Conservation (phyloP, 2,113 vertebrate species). For the Hypanus sabinus region DNA sequence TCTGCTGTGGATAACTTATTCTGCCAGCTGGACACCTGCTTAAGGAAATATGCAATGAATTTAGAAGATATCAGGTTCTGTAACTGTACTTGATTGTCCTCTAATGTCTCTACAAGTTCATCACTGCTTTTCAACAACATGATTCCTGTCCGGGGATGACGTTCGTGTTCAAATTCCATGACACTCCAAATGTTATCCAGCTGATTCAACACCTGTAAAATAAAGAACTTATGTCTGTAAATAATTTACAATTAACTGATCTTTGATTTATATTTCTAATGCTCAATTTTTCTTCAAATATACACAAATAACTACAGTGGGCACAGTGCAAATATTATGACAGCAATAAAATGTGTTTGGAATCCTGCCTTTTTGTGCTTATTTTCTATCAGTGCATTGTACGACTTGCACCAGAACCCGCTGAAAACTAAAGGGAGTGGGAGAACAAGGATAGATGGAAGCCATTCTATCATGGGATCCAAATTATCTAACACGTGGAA, state of each 20-base stretch:
- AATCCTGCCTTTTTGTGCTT: not conserved
- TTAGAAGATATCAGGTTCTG: constrained; percentile 64
- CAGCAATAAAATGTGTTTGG: not conserved
- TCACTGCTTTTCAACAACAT: constrained; percentile 54
- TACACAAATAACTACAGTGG: not conserved
- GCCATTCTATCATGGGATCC: not conserved
- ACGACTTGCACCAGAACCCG: not conserved
- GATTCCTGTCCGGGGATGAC: constrained; percentile 50
- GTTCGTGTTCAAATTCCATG: constrained; percentile 53
- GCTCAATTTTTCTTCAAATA: not conserved
- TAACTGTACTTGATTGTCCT: constrained; percentile 67
- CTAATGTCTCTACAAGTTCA: constrained; percentile 56
- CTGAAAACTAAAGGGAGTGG: not conserved
- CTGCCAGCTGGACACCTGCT: constrained; percentile 58
- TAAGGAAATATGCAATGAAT: constrained; percentile 59
- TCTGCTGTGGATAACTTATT: constrained; percentile 56
- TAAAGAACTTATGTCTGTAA: not conserved
- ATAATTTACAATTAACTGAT: not conserved
- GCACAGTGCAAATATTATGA: not conserved
- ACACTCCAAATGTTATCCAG: constrained; percentile 55
- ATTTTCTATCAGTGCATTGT: not conserved
- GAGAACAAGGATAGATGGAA: not conserved
- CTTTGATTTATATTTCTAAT: not conserved
- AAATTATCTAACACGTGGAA: not conserved
- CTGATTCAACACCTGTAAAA: constrained; percentile 51